phyloP scores from a whole-genome alignment of 2,888 invertebrate genomes.

The Mechanitis mazaeus region DNA sequence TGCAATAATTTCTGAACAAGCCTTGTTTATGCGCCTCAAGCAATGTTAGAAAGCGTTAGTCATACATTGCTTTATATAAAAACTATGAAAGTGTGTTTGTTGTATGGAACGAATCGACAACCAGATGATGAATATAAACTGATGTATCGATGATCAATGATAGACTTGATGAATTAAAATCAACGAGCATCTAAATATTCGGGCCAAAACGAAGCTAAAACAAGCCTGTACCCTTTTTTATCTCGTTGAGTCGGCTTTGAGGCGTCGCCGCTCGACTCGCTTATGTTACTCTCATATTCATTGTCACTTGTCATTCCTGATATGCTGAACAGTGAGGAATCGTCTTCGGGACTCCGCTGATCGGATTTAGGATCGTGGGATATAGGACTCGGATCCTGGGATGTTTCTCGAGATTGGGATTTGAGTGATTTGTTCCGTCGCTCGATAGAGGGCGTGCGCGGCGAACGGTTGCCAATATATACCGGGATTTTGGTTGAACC shows the following conservation, averaged over 20 bases:
- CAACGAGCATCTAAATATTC: conserved; percentile 60
- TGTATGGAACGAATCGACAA: conserved; percentile 15
- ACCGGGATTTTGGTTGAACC: conserved; percentile 85
- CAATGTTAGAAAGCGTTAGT: conserved; percentile 12
- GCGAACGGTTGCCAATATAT: conserved; percentile 79
- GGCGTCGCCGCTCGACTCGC: conserved; percentile 70
- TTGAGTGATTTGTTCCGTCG: conserved; percentile 52
- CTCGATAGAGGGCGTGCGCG: conserved; percentile 73
- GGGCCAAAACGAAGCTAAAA: conserved; percentile 63
- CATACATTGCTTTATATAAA: conserved; percentile 5
- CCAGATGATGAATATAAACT: conserved; percentile 9
- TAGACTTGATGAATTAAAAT: conserved; percentile 37
- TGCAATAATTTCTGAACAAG: background rate
- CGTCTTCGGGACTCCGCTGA: conserved; percentile 74
- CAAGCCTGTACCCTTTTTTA: conserved; percentile 72
- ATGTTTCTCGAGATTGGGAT: conserved; percentile 60
- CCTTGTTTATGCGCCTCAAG: conserved; percentile 10
- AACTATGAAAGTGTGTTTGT: conserved; percentile 6
- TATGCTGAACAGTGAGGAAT: conserved; percentile 75
- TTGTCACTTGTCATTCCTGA: conserved; percentile 77
- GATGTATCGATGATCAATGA: conserved; percentile 13
- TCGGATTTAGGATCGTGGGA: conserved; percentile 71
- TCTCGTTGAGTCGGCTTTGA: conserved; percentile 69
- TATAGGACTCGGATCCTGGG: conserved; percentile 68
- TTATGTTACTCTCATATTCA: conserved; percentile 75